Evolutionary conservation across 2,797 vertebrate genomes (phyloP).

Genomic region (Mormyrus hasselquistii): DNA sequence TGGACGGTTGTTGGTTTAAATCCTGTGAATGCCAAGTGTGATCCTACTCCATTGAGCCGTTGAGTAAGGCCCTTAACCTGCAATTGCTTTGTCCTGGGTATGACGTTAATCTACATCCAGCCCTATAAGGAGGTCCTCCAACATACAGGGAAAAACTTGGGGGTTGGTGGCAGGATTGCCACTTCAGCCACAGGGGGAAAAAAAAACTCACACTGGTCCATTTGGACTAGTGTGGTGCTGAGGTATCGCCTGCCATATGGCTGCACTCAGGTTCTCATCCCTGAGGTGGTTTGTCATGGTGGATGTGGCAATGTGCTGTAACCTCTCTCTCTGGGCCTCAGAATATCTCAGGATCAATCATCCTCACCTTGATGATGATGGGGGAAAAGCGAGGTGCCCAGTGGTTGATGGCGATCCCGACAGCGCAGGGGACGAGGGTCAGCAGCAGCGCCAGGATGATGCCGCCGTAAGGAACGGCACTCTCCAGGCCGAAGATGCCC

Average conservation of each 20-base stretch:
- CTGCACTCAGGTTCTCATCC: not conserved
- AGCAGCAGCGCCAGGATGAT: slow-evolving; percentile 58
- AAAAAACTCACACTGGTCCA: not conserved
- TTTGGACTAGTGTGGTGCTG: not conserved
- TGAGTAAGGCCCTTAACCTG: not conserved
- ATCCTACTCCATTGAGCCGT: not conserved
- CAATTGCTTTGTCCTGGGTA: not conserved
- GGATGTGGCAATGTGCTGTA: not conserved
- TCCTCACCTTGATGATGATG: slow-evolving; percentile 63
- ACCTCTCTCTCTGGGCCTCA: not conserved
- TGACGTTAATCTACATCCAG: not conserved
- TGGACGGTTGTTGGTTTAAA: not conserved
- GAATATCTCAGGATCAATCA: not conserved
- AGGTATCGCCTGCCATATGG: not conserved
- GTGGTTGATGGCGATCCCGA: slow-evolving; percentile 68
- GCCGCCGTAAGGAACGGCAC: slow-evolving; percentile 64
- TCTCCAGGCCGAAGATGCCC: slow-evolving; percentile 59
- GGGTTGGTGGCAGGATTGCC: not conserved
- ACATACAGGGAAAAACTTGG: not conserved
- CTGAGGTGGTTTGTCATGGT: not conserved
- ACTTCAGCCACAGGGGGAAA: not conserved
- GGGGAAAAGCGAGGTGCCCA: slow-evolving; percentile 62
- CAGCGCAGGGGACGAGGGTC: slow-evolving; percentile 63
- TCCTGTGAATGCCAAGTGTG: not conserved
- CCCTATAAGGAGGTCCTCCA: not conserved